Evolutionary conservation across 2,888 invertebrate genomes (phyloP), one percentile per base, ranked within the genome.

Genomic region (Nycteola revayana): DNA sequence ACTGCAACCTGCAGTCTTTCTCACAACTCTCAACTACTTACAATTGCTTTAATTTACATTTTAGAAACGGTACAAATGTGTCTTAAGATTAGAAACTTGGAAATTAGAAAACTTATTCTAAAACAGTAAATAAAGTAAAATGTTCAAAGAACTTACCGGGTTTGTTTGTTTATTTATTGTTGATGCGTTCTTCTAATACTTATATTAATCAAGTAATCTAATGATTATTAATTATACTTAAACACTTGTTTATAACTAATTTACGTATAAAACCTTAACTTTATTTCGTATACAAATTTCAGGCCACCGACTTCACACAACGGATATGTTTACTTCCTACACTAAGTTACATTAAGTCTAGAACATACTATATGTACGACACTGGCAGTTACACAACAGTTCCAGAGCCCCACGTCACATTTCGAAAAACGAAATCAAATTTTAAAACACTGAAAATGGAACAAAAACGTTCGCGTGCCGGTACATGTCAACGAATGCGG

Each of bases 391-490:
- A 48, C 38, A 52, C 39, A 26, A 42, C 43, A 28, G 36, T 50
- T 53, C 25, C 22, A 36, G 64, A 60, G 65, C 61, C 62, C 47
- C 71, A 66, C 59, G 64, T 74, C 70, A 75, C 67, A 70, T 76
- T 67, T 66, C 66, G 55, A 70, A 69, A 63, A 66, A 56, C 52
- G 46, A 61, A 63, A 65, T 62, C 54, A 66, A 70, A 73, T 49
- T 60, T 56, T 53, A 57, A 53, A 57, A 57, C 28, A 53, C 49
- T 26, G 73, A 72, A 71, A 63, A 73, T 68, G 64, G 73, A 84
- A 84, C 77, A 86, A 86, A 83, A 84, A 77, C 81, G 74, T 81
- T 80, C 86, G 79, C 85, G 86, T 81, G 79, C 81, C 85, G 76
- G 78, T 70, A 83, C 84, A 78, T 78, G 75, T 78, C 76, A 72